Base-by-base conservation (phyloP, 2,888 invertebrate genomes). In the Ptychoptera contaminata region DNA sequence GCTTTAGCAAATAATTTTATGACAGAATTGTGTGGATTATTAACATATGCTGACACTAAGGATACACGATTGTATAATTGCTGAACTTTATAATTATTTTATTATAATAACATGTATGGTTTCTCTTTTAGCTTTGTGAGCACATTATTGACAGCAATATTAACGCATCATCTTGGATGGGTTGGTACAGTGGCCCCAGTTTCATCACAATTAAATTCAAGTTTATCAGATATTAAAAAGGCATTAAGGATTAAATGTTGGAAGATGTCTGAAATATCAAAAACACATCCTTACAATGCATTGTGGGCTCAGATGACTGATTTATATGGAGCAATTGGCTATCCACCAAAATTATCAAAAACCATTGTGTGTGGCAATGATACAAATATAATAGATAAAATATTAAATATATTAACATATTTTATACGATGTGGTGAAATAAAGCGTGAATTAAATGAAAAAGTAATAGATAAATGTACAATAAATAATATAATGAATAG, bases 81-180 rank as follows among this genome's bases (percentile, higher is more conserved):
- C 43, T 43, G 10, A 10, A n/a, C n/a, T n/a, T n/a, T 44, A 37
- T 35, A 30, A 12, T 35, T 14, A 1, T 12, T n/a, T 8, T 4
- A 42, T n/a, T 38, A 40, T 42, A 48, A 48, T 42, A 46, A 42
- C 23, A 14, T 9, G 40, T 48, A 43, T 36, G n/a, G 8, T 29
- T 15, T 9, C 15, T 38, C 32, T 76, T 77, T 49, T 72, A 92
- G 92, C 67, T 92, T 92, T 65, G 74, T 92, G 57, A 91, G 90
- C 62, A 88, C 87, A 15, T 72, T 92, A 49, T 63, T 92, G 43
- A 92, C 91, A 7, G 86, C 87, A 49, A 82, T 91, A 40, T 67
- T 92, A 43, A 91, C 91, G 0, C 79, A 91, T 63, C 92, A 92
- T 60, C 73, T 92, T 35, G 90, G 90, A 14, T 92, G 92, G 92